These are phyloP conservation scores for Charaxes varanes DNA, from an alignment of 1,140 invertebrate genomes.

Conservation along the genomic window DNA sequence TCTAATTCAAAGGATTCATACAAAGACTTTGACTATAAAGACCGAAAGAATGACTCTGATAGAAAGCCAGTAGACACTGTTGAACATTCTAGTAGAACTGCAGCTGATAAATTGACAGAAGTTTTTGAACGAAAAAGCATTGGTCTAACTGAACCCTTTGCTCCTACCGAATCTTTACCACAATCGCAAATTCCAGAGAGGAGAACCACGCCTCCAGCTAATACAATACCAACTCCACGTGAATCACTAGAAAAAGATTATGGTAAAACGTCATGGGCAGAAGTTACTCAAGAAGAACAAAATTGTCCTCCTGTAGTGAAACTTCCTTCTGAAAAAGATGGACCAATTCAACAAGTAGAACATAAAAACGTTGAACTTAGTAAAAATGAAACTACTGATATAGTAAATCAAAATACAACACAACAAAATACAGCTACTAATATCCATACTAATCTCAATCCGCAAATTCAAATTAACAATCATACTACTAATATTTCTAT, in stretches of 20 bases:
- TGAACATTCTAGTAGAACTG: constrained; percentile 53
- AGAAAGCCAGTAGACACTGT: constrained; percentile 50
- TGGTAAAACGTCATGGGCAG: constrained; percentile 60
- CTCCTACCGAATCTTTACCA: constrained; percentile 30
- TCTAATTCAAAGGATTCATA: constrained; percentile 69
- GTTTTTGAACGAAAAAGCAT: constrained; percentile 69
- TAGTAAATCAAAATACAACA: constrained; percentile 19
- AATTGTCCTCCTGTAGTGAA: constrained; percentile 25
- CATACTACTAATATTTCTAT: constrained; percentile 35
- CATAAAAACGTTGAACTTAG: constrained; percentile 24
- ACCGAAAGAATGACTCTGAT: constrained; percentile 59
- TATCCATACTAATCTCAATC: constrained; percentile 19
- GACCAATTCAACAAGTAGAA: constrained; percentile 32
- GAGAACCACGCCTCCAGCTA: constrained; percentile 38
- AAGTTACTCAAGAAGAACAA: constrained; percentile 54
- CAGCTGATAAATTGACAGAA: constrained; percentile 66
- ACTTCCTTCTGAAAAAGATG: constrained; percentile 32
- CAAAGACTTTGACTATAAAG: constrained; percentile 60
- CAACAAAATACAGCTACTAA: constrained; percentile 29
- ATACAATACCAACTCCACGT: constrained; percentile 29
- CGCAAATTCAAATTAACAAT: constrained; percentile 37
- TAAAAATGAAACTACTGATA: constrained; percentile 28
- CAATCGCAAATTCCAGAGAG: constrained; percentile 32
- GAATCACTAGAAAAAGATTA: constrained; percentile 61
- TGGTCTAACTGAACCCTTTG: constrained; percentile 50